Evolutionary conservation across 1,140 invertebrate species (phyloP).

Genomic region (Drosophila sproati): DNA sequence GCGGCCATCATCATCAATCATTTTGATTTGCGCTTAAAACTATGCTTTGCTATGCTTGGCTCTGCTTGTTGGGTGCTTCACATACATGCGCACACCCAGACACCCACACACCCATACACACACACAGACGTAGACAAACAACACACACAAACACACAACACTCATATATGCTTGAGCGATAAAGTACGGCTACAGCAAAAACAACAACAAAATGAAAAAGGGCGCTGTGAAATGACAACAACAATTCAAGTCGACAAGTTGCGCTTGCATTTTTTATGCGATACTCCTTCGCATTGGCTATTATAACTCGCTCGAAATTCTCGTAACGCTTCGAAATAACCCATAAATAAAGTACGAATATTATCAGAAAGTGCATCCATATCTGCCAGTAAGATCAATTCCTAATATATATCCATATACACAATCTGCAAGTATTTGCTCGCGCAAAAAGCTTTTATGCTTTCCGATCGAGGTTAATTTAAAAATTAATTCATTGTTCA

Average conservation of each 20-base stretch:
- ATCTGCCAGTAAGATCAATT: too few species aligned
- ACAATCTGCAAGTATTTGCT: too few species aligned
- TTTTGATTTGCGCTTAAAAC: constrained; percentile 82
- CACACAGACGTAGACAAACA: constrained; percentile 5
- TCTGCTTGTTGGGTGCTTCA: constrained; percentile 24
- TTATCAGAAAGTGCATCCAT: too few species aligned
- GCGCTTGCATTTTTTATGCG: constrained; percentile 60
- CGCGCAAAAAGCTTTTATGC: too few species aligned
- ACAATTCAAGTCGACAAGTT: constrained; percentile 82
- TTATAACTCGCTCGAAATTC: background rate
- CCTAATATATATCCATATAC: too few species aligned
- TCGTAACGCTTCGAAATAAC: background rate
- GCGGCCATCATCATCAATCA: constrained; percentile 79
- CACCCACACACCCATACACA: constrained; percentile 14
- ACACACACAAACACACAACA: background rate
- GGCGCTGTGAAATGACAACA: constrained; percentile 72
- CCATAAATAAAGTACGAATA: too few species aligned
- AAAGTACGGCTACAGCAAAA: constrained; percentile 58
- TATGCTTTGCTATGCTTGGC: constrained; percentile 62
- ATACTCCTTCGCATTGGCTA: background rate
- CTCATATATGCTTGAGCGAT: constrained; percentile 38
- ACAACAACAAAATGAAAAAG: constrained; percentile 38
- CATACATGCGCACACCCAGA: constrained; percentile 30
- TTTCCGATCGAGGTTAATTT: too few species aligned
- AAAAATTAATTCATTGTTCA: too few species aligned